Evolutionary conservation across 2,113 vertebrate species (phyloP), one percentile per base, ranked within the genome.

Genomic region (Sinocyclocheilus anophthalmus): DNA sequence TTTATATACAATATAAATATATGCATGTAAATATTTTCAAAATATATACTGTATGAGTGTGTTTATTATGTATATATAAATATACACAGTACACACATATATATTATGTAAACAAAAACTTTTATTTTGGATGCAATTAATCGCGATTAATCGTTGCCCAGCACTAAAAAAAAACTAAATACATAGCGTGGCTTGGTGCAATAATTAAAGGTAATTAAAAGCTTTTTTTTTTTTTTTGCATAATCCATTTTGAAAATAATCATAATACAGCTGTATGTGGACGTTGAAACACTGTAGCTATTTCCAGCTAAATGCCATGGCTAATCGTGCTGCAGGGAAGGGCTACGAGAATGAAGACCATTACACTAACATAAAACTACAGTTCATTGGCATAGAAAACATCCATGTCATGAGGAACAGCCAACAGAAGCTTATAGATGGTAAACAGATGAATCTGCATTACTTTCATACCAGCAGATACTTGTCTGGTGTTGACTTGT

Each of bases 351-450:
- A 96, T 9, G 97, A 99, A 90, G 97, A 99, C 91, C 98, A 99
- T 92, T 99, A 99, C 90, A 96, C 95, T 90, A 98, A 99, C 92
- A 99, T 99, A 91, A 97, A 97, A 89, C 97, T 99, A 90, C 97
- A 98, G 10, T 99, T 99, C 92, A 97, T 99, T 42, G 97, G 97
- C 90, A 99, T 99, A 37, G 98, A 99, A 88, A 99, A 99, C 92
- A 99, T 99, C 87, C 98, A 99, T 2, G 97, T 99, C 67, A 99
- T 99, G 98, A 96, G 98, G 91, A 99, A 90, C 61, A 99, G 98
- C 89, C 96, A 99, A 89, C 97, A 99, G 92, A 99, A 96, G 90
- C 96, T 99, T 92, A 93, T 98, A 8, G 98, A 99, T 88, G 96
- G 97, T 99, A 94, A 92, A 69, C 39, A 0, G 16, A 67, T 48